These are phyloP conservation scores for Oreonectes daqikongensis DNA, from an alignment of 2,797 vertebrate genomes.

Conservation along the genomic window DNA sequence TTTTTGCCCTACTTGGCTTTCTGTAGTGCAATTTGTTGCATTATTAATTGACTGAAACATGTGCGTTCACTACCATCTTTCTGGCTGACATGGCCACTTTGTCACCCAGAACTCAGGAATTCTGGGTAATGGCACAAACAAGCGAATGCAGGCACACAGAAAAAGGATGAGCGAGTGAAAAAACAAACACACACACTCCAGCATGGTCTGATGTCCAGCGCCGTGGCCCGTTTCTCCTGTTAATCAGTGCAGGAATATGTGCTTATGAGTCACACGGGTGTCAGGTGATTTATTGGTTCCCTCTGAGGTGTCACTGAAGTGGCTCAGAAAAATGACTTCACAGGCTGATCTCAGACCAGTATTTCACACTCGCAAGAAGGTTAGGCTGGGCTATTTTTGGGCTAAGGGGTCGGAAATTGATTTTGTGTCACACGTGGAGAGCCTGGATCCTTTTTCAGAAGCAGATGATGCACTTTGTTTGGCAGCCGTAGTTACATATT, in stretches of 20 bases:
- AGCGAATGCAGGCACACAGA: constrained; percentile 8
- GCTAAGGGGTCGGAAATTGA: constrained; percentile 7
- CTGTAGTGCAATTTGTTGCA: constrained; percentile 72
- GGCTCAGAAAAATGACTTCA: constrained; percentile 62
- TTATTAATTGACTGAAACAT: constrained; percentile 74
- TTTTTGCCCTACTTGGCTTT: constrained; percentile 69
- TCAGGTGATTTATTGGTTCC: constrained; percentile 75
- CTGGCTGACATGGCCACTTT: constrained; percentile 50
- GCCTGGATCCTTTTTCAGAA: constrained; percentile 3
- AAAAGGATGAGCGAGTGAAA: constrained; percentile 13
- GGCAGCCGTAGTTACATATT: background rate
- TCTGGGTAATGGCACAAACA: constrained; percentile 46
- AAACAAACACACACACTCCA: constrained; percentile 34
- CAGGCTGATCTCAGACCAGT: constrained; percentile 10
- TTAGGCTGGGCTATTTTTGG: constrained; percentile 36
- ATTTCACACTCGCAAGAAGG: constrained; percentile 31
- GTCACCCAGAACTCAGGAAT: constrained; percentile 44
- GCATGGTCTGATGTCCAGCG: constrained; percentile 27
- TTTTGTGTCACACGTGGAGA: background rate
- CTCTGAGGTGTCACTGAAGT: constrained; percentile 66
- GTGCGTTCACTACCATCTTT: constrained; percentile 66
- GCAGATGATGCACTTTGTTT: constrained; percentile 13
- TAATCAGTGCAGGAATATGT: constrained; percentile 74
- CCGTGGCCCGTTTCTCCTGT: constrained; percentile 62
- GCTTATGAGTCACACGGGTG: constrained; percentile 61